A percentile compares a stretch with the other conserved stretches of the same genome.
Evolutionary conservation across 2,113 vertebrate genomes (phyloP).

Genomic region (Sorex fumeus): DNA sequence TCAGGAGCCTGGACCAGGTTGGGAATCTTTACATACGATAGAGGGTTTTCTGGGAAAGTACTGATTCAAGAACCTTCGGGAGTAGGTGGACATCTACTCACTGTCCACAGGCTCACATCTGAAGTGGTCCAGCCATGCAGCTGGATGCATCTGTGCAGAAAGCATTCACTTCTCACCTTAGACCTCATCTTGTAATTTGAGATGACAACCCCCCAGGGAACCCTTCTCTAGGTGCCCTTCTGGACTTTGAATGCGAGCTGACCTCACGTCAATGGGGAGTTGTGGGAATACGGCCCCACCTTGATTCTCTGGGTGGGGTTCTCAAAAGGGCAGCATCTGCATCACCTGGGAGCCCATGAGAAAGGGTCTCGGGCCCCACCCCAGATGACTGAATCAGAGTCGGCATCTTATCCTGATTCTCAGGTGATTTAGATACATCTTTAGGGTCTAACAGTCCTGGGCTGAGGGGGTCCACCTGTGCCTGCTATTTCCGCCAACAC

Average conservation of each 20-base stretch:
- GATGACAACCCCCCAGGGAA: conserved; percentile 38
- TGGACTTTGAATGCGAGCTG: not conserved
- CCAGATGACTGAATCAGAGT: not conserved
- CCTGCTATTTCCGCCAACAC: conserved; percentile 66
- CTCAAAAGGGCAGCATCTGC: not conserved
- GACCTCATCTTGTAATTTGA: conserved; percentile 47
- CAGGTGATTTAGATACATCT: not conserved
- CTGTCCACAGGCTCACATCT: not conserved
- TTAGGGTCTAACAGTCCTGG: not conserved
- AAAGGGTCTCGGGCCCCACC: not conserved
- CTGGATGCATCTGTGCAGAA: conserved; percentile 9
- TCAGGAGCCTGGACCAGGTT: not conserved
- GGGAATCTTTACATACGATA: conserved; percentile 14
- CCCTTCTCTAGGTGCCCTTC: conserved; percentile 35
- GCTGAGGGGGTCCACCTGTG: conserved; percentile 36
- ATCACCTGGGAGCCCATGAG: not conserved
- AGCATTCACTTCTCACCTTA: conserved; percentile 40
- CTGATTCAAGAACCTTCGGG: conserved; percentile 47
- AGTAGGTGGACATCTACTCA: not conserved
- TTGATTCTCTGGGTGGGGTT: not conserved
- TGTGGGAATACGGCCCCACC: not conserved
- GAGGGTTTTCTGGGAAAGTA: conserved; percentile 42
- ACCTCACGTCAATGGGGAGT: conserved; percentile 23
- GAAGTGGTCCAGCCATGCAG: not conserved
- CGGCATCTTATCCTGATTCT: not conserved